These are phyloP conservation scores for Anoura caudifer DNA, from an alignment of 2,113 vertebrate species.

Conservation along the genomic window DNA sequence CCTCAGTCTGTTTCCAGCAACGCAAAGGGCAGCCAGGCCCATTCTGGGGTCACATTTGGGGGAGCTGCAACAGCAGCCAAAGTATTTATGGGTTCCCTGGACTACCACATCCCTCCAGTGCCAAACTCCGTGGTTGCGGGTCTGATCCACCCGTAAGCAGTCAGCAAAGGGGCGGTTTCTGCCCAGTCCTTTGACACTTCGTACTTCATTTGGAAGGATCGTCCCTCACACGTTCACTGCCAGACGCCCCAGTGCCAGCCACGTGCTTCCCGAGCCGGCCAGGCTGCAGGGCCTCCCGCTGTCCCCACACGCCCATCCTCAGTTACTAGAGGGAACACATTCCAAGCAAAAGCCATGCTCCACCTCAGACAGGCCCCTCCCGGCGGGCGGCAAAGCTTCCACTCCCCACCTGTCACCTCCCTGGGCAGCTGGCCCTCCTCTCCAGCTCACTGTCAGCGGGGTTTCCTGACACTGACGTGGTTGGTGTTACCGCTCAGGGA, in stretches of 20 bases:
- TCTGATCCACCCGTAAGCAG: too few species aligned
- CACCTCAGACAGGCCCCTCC: not conserved
- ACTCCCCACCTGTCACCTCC: not conserved
- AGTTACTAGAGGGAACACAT: not conserved
- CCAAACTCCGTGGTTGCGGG: not conserved
- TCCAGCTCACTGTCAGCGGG: not conserved
- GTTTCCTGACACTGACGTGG: rapidly evolving
- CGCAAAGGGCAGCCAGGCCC: not conserved
- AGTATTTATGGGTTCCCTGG: not conserved
- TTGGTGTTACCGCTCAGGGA: not conserved
- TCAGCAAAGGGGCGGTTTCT: not conserved
- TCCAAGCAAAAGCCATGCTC: not conserved
- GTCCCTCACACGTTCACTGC: not conserved
- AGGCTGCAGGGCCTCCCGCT: not conserved
- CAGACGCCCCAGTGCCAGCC: not conserved
- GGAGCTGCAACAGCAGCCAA: not conserved
- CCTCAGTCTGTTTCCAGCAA: not conserved
- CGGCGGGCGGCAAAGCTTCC: not conserved
- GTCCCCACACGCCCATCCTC: not conserved
- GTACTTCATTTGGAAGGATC: rapidly evolving
- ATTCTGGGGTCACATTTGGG: not conserved
- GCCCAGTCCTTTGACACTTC: not conserved
- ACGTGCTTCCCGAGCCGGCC: not conserved
- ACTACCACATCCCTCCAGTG: not conserved
- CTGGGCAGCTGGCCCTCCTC: not conserved